Evolutionary conservation across 2,113 vertebrate genomes (phyloP).

Genomic region (Rhynchomys soricoides): DNA sequence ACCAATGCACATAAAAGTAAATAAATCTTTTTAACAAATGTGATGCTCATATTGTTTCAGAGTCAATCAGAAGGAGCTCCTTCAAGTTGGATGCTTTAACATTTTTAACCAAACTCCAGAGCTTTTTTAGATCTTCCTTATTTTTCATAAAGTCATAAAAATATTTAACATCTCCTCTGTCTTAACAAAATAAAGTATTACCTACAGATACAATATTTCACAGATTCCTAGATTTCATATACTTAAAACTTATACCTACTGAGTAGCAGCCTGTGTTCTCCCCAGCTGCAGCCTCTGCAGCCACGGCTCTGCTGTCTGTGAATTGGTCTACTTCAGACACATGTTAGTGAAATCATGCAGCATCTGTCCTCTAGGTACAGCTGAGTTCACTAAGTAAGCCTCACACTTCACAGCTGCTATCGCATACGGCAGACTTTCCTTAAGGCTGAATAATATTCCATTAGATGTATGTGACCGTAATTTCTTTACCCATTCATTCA

Average conservation of each 20-base stretch:
- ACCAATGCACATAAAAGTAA: not conserved
- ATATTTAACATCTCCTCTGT: not conserved
- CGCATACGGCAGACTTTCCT: not conserved
- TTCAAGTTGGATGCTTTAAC: not conserved
- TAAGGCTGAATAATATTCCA: not conserved
- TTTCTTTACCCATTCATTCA: constrained; percentile 3
- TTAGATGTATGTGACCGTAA: not conserved
- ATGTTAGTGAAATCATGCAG: not conserved
- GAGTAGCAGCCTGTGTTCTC: not conserved
- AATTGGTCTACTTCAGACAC: not conserved
- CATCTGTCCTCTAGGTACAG: not conserved
- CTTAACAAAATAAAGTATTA: not conserved
- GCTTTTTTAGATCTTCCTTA: not conserved
- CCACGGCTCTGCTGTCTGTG: not conserved
- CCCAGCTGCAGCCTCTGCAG: not conserved
- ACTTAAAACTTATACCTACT: not conserved
- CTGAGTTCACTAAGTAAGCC: not conserved
- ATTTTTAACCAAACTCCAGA: not conserved
- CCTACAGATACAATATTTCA: not conserved
- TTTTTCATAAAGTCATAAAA: not conserved
- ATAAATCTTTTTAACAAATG: not conserved
- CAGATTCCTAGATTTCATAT: not conserved
- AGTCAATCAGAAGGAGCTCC: not conserved
- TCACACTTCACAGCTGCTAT: not conserved
- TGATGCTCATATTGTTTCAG: not conserved